Evolutionary conservation across 2,888 invertebrate genomes (phyloP).

Genomic region (Dryomyza anilis): DNA sequence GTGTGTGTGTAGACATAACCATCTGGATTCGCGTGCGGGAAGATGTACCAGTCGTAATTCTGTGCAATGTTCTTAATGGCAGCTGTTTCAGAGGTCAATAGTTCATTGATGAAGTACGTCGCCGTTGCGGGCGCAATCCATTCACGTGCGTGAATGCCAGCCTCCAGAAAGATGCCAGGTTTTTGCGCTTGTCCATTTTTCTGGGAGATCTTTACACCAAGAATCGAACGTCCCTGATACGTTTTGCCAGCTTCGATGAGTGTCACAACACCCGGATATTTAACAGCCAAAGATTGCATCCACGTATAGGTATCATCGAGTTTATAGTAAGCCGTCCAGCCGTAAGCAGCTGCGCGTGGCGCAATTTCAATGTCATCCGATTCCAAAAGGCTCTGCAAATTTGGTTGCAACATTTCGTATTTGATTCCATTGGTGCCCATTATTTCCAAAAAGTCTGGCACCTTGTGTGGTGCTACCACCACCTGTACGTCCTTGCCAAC

Average conservation of each 20-base stretch:
- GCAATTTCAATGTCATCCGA: constrained; percentile 2
- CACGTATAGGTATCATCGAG: constrained; percentile 64
- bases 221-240: constrained; percentile 67
- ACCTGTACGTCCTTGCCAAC: constrained; percentile 63
- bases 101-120: constrained; percentile 68
- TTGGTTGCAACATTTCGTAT: constrained; percentile 59
- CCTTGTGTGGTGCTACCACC: constrained; percentile 42
- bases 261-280: constrained; percentile 63
- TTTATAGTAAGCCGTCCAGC: constrained; percentile 50
- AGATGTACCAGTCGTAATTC: constrained; percentile 74
- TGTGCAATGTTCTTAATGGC: constrained; percentile 63
- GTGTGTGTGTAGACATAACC: constrained; percentile 71
- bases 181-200: constrained; percentile 39
- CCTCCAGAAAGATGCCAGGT: constrained; percentile 67
- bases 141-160: constrained; percentile 75
- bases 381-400: constrained; percentile 54
- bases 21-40: constrained; percentile 80
- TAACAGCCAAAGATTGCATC: constrained; percentile 62
- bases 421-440: constrained; percentile 48
- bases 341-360: constrained; percentile 34
- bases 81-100: constrained; percentile 64
- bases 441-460: constrained; percentile 32
- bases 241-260: constrained; percentile 64
- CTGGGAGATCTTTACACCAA: constrained; percentile 66
- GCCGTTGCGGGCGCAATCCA: constrained; percentile 73